Base-by-base conservation (phyloP, 2,888 invertebrate genomes). In the Marasmarcha lunaedactyla region DNA sequence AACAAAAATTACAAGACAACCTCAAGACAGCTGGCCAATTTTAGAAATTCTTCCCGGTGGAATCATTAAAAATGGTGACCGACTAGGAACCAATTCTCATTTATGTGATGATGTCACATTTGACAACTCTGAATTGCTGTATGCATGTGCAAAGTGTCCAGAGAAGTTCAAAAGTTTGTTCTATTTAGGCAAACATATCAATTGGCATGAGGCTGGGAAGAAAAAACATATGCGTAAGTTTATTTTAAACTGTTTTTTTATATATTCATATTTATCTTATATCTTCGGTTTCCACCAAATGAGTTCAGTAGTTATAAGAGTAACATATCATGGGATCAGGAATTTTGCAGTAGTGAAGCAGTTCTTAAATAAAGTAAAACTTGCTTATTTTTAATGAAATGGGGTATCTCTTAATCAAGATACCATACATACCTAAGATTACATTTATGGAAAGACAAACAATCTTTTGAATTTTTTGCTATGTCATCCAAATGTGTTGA, bases 21-120 rank as follows among this genome's bases (percentile, higher is more conserved):
- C 51, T 1, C 57, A 63, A 0, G 64, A 67, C 1, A 68, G 69
- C 40, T 81, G 81, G 81, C 81, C 81, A 0, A 79, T 77, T 0
- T 47, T 81, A 37, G 79, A 79, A 54, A 79, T 81, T 40, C 45
- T 76, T 3, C 81, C 79, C 0, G 79, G 81, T 0, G 79, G 81
- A 9, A 74, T 79, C 0, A 79, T 81, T 38, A 76, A 73, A 38
- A 63, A 66, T 37, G 57, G 60, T 0, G 62, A 71, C 6, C 65
- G 67, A 41, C 46, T 41, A 10, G 64, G 63, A 12, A 50, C 48
- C 7, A 48, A 49, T 15, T 39, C 25, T 6, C 42, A 14, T 14
- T 7, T 14, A 3, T 12, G 14, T 34, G 34, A 34, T 34, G 30
- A 30, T n/a, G 3, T 30, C 9, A n/a, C n/a, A 11, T 30, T 11